phyloP scores from a whole-genome alignment of 1,140 invertebrate genomes.

The Zaprionus davidi region DNA sequence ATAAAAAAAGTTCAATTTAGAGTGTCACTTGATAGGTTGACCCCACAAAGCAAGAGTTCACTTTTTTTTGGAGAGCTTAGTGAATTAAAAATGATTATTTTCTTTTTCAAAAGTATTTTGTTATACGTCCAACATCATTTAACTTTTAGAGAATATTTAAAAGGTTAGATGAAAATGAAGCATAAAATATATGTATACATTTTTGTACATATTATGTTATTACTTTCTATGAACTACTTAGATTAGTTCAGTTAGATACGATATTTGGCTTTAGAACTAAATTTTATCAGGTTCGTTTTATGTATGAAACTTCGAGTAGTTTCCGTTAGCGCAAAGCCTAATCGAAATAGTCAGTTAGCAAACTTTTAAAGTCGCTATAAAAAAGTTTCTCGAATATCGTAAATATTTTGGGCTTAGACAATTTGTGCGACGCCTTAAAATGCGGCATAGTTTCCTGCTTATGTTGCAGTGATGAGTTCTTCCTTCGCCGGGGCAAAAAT shows the following conservation, averaged over 20 bases:
- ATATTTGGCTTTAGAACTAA: neutral
- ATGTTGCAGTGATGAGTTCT: neutral
- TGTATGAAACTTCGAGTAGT: neutral
- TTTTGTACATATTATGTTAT: no score
- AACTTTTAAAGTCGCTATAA: neutral
- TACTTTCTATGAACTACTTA: neutral
- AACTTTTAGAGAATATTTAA: neutral
- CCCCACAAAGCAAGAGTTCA: neutral
- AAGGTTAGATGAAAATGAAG: neutral
- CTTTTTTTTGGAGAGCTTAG: neutral
- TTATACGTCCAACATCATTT: no score
- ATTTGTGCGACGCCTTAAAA: neutral
- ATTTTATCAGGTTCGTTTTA: neutral
- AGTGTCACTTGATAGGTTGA: neutral
- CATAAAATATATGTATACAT: no score
- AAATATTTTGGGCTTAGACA: neutral
- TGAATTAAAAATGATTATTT: neutral
- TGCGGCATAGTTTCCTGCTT: neutral
- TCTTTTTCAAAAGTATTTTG: no score
- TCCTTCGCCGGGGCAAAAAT: neutral
- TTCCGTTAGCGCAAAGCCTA: neutral
- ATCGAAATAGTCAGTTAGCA: neutral
- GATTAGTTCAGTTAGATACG: neutral
- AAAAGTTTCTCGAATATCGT: neutral
- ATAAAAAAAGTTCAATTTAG: neutral